Base-by-base conservation (phyloP, 2,888 invertebrate species). In the Leucoptera coffeella region DNA sequence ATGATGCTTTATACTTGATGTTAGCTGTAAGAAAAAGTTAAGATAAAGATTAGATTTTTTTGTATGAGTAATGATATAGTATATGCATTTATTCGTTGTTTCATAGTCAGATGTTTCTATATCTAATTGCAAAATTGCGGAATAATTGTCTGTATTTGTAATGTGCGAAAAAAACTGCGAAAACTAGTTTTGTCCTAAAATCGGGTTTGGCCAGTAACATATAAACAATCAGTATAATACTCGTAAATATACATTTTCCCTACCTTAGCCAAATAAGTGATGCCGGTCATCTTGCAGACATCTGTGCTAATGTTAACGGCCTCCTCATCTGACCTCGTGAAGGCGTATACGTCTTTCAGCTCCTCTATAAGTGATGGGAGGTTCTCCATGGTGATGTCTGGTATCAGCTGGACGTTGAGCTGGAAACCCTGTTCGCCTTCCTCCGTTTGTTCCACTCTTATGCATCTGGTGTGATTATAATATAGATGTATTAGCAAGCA, bases 251-350 rank as follows among this genome's bases (percentile, higher is more conserved):
- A n/a, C n/a, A n/a, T n/a, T n/a, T n/a, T n/a, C n/a, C n/a, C 32
- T 34, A 75, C 77, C 65, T 77, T 78, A 15, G 76, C 73, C 25
- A 76, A 49, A 41, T 74, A 74, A 0, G 64, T 71, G 25, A 74
- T 50, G 2, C 54, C 49, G 1, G 67, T 58, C 34, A 72, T 62
- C 4, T 72, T 69, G 38, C 75, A 76, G 12, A 73, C 52, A 14
- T 74, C 65, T 2, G 38, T 43, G 3, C 33, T 30, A 45, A 75
- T 53, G 22, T 53, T 42, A 21, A 75, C 67, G 10, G 38, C 41
- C 21, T 45, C 42, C 27, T 49, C 47, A 27, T 35, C 38, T 12
- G 42, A 34, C n/a, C 31, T 27, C 6, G 36, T 41, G 1, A 26
- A 23, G 27, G 17, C 9, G 17, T 49, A 33, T 20, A 74, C 39